Evolutionary conservation across 2,797 vertebrate genomes (phyloP).

Genomic region (Benthosema pterotum): DNA sequence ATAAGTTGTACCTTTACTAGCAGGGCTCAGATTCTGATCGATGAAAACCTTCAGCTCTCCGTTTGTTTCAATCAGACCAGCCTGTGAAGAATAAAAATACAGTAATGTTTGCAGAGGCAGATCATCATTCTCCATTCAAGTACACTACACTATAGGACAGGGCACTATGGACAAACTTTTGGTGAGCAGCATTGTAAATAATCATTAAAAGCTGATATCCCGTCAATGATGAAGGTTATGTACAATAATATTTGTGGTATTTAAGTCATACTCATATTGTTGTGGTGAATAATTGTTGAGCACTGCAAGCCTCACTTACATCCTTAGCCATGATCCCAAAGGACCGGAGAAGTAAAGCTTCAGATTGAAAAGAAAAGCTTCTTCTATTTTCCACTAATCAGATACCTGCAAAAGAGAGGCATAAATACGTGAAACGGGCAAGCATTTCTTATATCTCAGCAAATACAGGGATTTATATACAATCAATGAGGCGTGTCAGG

Average conservation of each 20-base stretch:
- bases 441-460: not conserved
- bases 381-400: slow-evolving; percentile 54
- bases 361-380: slow-evolving; percentile 58
- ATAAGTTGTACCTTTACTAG: slow-evolving; percentile 88
- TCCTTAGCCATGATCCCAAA: slow-evolving; percentile 87
- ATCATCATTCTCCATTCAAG: not conserved
- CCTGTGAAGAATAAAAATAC: slow-evolving; percentile 76
- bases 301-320: slow-evolving; percentile 66
- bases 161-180: too few relatives aligned
- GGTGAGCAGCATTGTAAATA: too few relatives aligned
- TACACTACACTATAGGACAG: too few relatives aligned
- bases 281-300: not conserved
- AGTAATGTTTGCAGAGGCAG: not conserved
- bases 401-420: slow-evolving; percentile 55
- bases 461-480: too few relatives aligned
- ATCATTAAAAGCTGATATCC: not conserved
- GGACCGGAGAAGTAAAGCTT: slow-evolving; percentile 71
- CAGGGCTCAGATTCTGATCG: slow-evolving; percentile 97
- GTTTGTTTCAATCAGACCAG: slow-evolving; percentile 98
- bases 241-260: not conserved
- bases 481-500: too few relatives aligned
- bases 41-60: slow-evolving; percentile 99
- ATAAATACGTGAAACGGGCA: slow-evolving; percentile 7
- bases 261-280: not conserved
- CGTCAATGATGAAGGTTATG: not conserved